phyloP scores from a whole-genome alignment of 2,888 invertebrate species.

The Apamea anceps region DNA sequence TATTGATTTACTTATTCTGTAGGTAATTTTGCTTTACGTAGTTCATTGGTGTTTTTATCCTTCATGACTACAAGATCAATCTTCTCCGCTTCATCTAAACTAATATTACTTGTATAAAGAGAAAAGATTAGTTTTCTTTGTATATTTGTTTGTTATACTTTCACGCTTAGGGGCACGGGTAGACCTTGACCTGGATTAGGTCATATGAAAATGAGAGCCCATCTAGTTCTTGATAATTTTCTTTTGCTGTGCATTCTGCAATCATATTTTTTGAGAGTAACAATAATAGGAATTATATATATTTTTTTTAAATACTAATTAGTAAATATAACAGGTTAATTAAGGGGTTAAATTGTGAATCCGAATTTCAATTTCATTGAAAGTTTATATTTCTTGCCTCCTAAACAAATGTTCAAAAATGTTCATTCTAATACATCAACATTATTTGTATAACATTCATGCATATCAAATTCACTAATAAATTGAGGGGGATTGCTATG shows the following conservation, averaged over 20 bases:
- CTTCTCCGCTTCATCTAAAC: not conserved
- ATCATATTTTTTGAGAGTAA: not conserved
- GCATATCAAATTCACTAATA: not conserved
- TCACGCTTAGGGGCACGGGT: too few relatives aligned
- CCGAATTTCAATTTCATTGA: not conserved
- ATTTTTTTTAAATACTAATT: not conserved
- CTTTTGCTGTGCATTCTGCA: not conserved
- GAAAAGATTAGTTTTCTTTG: too few relatives aligned
- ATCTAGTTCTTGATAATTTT: not conserved
- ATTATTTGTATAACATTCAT: not conserved
- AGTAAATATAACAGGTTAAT: not conserved
- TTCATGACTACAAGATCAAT: not conserved
- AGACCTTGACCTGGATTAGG: too few relatives aligned
- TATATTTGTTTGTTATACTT: too few relatives aligned
- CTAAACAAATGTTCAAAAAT: not conserved
- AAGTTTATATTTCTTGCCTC: not conserved
- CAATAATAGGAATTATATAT: not conserved
- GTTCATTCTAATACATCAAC: not conserved
- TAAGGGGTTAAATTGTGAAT: not conserved
- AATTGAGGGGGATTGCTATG: conserved; percentile 6
- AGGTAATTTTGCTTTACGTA: not conserved
- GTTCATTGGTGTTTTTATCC: not conserved
- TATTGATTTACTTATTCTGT: not conserved
- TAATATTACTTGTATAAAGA: too few relatives aligned
- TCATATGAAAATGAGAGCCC: too few relatives aligned